A percentile compares a stretch with the other conserved stretches of the same genome.
Conservation (phyloP, 2,797 vertebrate species). For the Synanceia verrucosa region DNA sequence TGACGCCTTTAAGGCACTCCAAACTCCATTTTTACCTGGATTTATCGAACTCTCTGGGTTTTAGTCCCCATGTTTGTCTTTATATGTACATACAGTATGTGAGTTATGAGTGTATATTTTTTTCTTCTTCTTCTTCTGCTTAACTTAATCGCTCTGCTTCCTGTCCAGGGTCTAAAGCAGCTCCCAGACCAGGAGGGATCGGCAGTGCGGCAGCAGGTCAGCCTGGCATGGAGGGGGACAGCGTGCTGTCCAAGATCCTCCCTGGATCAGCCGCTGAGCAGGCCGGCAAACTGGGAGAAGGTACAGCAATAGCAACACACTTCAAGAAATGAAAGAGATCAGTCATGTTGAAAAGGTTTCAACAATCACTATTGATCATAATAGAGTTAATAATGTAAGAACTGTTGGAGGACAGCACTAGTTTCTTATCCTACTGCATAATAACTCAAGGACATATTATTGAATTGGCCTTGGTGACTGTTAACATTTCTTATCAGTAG, state of each 20-base stretch:
- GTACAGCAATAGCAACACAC: slow-evolving; percentile 65
- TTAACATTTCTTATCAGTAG: background rate
- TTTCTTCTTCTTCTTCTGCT: too few species aligned
- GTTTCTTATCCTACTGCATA: background rate
- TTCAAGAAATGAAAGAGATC: background rate
- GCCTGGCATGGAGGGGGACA: slow-evolving; percentile 89
- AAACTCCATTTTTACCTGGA: too few species aligned
- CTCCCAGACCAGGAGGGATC: slow-evolving; percentile 83
- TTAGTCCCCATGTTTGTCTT: too few species aligned
- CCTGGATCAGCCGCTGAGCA: slow-evolving; percentile 95
- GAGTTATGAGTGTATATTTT: too few species aligned
- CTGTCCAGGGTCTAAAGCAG: slow-evolving; percentile 86
- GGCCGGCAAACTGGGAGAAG: slow-evolving; percentile 98
- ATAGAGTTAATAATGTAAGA: background rate
- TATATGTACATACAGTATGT: too few species aligned
- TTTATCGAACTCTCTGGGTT: too few species aligned
- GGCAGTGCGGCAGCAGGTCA: slow-evolving; percentile 85
- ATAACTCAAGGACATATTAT: background rate
- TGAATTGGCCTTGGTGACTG: background rate
- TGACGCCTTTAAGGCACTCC: too few species aligned
- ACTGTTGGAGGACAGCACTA: background rate
- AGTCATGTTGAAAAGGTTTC: background rate
- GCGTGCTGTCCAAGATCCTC: slow-evolving; percentile 95
- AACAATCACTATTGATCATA: background rate
- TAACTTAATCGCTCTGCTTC: background rate